Base-by-base conservation (phyloP, 1,140 invertebrate genomes). In the Uloborus diversus region DNA sequence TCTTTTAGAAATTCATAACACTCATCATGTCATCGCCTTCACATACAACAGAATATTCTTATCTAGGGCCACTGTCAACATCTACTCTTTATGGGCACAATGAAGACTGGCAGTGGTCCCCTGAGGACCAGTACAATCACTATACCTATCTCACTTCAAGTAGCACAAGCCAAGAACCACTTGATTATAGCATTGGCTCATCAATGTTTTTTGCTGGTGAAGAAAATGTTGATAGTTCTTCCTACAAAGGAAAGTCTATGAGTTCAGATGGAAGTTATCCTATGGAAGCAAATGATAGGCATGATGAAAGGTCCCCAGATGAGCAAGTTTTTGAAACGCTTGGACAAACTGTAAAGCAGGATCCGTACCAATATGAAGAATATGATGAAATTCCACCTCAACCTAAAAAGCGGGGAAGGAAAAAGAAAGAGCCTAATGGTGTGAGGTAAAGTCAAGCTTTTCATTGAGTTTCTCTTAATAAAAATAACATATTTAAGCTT, bases 91-190 rank as follows among this genome's bases (percentile, higher is more conserved):
- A 79, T 59, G 75, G 75, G 7, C 75, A 79, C 20, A 68, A 57
- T 79, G 75, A 79, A 79, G 75, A 79, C 30, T 79, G 75, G 75
- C 75, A 66, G 49, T 79, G 75, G 75, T 68, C 75, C 57, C 75
- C 75, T 68, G 75, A 79, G 68, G 64, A 79, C 30, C 64, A 79
- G 75, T 79, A 79, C 75, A 79, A 79, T 79, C 75, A 79, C 33
- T 79, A 79, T 49, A 79, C 75, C 23, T 79, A 79, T 53, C 75
- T 79, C 62, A 79, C 75, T 28, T 79, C 75, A 32, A 79, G 75
- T 23, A 79, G 62, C 59, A 79, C 75, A 68, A 79, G 61, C 47
- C 78, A 80, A 62, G 78, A 80, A 53, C 78, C 78, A 13, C 32
- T 80, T 27, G 78, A 80, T 30, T 80, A 70, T 71, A 80, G 78